phyloP scores from a whole-genome alignment of 2,797 vertebrate species.

The Megaceryle alcyon region DNA sequence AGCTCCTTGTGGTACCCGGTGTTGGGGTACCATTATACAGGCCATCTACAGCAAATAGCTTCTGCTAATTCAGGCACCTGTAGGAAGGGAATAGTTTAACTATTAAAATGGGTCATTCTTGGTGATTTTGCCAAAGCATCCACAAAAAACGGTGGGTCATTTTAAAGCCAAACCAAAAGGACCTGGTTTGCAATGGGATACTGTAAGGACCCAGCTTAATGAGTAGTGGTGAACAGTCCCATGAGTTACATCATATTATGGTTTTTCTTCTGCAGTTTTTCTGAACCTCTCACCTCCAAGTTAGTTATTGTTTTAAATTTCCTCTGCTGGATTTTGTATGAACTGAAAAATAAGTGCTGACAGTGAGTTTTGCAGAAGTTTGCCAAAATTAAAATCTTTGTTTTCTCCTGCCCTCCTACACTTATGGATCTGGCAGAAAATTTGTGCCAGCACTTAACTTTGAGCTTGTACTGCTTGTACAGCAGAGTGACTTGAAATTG shows the following conservation, averaged over 20 bases:
- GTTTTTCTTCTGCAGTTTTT: neutral
- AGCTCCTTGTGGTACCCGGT: accelerated
- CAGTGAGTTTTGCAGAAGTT: neutral
- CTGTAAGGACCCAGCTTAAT: neutral
- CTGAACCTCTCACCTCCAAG: neutral
- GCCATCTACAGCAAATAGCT: neutral
- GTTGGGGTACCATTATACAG: neutral
- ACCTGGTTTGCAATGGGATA: accelerated
- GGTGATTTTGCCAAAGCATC: neutral
- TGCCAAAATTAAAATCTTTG: slow-evolving; percentile 13
- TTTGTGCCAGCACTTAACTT: neutral
- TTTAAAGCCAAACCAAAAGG: neutral
- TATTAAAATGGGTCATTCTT: neutral
- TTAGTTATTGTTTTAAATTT: slow-evolving; percentile 23
- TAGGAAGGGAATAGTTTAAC: neutral
- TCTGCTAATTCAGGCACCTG: neutral
- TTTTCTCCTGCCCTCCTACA: slow-evolving; percentile 16
- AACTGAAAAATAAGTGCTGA: neutral
- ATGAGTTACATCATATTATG: neutral
- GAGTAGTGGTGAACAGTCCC: neutral
- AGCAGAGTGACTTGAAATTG: neutral
- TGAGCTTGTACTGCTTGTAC: neutral
- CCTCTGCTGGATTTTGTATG: neutral
- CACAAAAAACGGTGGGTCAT: neutral
- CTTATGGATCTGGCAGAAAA: neutral